phyloP scores from a whole-genome alignment of 2,888 invertebrate genomes.

The Mythimna pallens region DNA sequence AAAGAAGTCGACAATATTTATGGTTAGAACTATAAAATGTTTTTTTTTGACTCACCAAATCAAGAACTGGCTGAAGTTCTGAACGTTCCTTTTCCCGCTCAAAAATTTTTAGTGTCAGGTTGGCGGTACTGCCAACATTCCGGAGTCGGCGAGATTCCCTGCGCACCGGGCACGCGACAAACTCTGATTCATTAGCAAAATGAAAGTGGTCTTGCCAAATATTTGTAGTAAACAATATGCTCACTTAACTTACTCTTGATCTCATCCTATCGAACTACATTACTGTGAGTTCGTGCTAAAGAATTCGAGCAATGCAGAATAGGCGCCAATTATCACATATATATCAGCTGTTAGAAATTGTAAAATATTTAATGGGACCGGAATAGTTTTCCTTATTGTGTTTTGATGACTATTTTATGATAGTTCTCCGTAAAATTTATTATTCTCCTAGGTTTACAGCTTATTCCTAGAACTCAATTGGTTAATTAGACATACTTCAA shows the following conservation, averaged over 20 bases:
- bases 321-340: conserved; percentile 52
- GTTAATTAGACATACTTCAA: neutral
- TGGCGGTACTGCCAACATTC: conserved; percentile 72
- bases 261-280: conserved; percentile 33
- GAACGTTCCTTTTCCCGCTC: conserved; percentile 37
- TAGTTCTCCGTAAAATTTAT: conserved; percentile 17
- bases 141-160: conserved; percentile 62
- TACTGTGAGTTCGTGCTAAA: conserved; percentile 48
- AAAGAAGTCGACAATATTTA: neutral
- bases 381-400: conserved; percentile 53
- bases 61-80: conserved; percentile 14
- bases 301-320: conserved; percentile 52
- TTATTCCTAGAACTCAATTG: neutral
- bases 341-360: conserved; percentile 43
- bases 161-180: conserved; percentile 64
- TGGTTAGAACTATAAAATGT: neutral
- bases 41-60: conserved; percentile 17
- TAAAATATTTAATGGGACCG: conserved; percentile 39
- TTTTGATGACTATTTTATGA: conserved; percentile 39
- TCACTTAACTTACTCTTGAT: conserved; percentile 53
- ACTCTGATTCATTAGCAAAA: conserved; percentile 71
- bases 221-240: conserved; percentile 67
- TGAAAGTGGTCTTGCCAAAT: conserved; percentile 69
- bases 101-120: conserved; percentile 62
- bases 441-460: conserved; percentile 14